Percentiles rank a stretch among this genome's conserved stretches.
Conservation (phyloP, 2,113 vertebrate genomes). For the Paradisaea rubra region DNA sequence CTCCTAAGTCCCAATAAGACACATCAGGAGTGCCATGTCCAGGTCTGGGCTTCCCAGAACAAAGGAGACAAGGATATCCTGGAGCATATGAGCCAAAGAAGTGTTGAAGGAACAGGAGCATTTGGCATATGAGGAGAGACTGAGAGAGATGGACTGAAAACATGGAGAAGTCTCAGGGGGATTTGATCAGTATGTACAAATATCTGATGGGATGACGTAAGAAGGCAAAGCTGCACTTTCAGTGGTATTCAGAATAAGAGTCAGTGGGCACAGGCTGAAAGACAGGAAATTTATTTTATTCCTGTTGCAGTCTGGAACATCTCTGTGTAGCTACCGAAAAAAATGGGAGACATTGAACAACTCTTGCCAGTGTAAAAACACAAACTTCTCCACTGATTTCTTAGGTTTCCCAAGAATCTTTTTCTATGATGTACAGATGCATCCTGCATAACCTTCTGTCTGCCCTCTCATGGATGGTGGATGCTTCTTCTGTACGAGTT, state of each 20-base stretch:
- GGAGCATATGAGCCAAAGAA: neutral
- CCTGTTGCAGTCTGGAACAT: neutral
- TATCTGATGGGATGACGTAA: fast-evolving
- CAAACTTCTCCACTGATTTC: neutral
- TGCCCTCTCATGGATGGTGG: neutral
- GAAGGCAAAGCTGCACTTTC: neutral
- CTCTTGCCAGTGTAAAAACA: neutral
- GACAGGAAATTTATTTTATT: neutral
- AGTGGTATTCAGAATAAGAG: neutral
- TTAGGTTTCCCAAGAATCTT: neutral
- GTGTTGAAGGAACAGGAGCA: neutral
- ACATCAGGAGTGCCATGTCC: neutral
- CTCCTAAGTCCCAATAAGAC: neutral
- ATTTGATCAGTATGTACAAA: neutral
- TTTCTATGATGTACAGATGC: neutral
- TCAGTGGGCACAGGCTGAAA: neutral
- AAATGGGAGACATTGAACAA: neutral
- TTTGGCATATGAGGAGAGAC: neutral
- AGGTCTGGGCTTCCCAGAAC: neutral
- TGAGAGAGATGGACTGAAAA: neutral
- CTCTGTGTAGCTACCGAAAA: neutral
- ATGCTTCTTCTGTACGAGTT: neutral
- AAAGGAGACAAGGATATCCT: neutral
- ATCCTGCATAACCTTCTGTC: neutral
- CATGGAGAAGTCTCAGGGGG: fast-evolving